These are phyloP conservation scores for Etheostoma nigrum DNA, from an alignment of 2,797 vertebrate genomes.

Conservation along the genomic window DNA sequence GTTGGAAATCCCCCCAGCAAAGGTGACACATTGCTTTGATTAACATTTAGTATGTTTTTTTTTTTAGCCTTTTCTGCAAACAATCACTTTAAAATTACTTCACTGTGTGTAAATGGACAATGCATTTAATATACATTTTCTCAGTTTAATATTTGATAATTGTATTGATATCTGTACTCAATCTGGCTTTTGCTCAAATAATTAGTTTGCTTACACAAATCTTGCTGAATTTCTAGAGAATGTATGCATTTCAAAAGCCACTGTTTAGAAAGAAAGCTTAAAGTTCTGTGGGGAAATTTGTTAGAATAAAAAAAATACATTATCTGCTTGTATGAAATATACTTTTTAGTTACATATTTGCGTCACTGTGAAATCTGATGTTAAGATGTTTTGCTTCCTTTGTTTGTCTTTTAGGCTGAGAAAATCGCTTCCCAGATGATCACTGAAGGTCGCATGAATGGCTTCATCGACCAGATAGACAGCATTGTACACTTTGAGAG, in stretches of 20 bases:
- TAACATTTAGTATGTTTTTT: neutral
- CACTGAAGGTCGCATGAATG: slow-evolving; percentile 98
- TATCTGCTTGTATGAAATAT: neutral
- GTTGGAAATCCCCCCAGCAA: slow-evolving; percentile 97
- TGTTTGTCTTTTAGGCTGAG: slow-evolving; percentile 88
- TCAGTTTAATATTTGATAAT: no score
- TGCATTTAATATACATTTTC: no score
- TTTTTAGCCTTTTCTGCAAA: neutral
- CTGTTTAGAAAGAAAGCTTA: neutral
- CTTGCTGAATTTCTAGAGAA: no score
- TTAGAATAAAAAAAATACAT: neutral
- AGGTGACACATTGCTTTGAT: slow-evolving; percentile 80
- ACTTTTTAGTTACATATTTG: neutral
- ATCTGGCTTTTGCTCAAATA: no score
- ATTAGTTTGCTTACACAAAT: neutral
- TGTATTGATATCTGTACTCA: neutral
- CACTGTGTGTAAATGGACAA: neutral
- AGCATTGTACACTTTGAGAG: slow-evolving; percentile 99
- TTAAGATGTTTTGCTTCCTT: neutral
- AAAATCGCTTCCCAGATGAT: slow-evolving; percentile 99
- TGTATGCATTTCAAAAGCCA: neutral
- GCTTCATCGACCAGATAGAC: slow-evolving; percentile 99
- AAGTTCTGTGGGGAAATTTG: neutral
- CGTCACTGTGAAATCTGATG: neutral
- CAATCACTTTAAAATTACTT: neutral